A percentile compares a stretch with the other conserved stretches of the same genome.
Evolutionary conservation across 2,888 invertebrate species (phyloP).

Genomic region (Herminia tarsipennalis): DNA sequence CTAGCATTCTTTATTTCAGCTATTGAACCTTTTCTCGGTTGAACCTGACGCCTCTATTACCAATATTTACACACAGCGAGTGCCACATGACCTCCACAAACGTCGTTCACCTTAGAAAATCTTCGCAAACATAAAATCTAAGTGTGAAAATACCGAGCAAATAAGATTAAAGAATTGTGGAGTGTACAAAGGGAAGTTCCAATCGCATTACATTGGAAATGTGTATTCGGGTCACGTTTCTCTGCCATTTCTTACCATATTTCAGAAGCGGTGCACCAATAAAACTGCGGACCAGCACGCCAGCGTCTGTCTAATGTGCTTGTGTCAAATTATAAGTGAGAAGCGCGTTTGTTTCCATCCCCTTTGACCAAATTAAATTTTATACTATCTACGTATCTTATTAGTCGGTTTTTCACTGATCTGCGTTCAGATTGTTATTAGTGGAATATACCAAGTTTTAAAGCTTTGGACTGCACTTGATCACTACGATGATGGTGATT

Average conservation of each 20-base stretch:
- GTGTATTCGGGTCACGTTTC: slow-evolving; percentile 64
- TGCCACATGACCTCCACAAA: not conserved
- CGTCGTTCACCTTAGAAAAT: slow-evolving; percentile 3
- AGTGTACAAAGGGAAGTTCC: slow-evolving; percentile 31
- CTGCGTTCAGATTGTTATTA: no score
- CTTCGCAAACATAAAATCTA: slow-evolving; percentile 11
- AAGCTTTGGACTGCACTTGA: no score
- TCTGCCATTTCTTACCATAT: slow-evolving; percentile 64
- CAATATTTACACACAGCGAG: not conserved
- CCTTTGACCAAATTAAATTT: no score
- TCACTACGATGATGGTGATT: no score
- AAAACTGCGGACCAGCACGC: no score
- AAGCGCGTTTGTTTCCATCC: slow-evolving; percentile 27
- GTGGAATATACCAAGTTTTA: no score
- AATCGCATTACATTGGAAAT: slow-evolving; percentile 41
- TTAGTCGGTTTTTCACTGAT: no score
- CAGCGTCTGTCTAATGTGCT: slow-evolving; percentile 30
- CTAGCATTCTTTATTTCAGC: not conserved
- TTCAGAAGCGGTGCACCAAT: slow-evolving; percentile 67
- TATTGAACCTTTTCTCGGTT: not conserved
- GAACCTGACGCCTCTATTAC: not conserved
- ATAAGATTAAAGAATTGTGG: slow-evolving; percentile 41
- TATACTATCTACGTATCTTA: no score
- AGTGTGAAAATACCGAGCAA: slow-evolving; percentile 32
- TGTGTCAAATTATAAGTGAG: slow-evolving; percentile 31